These are phyloP conservation scores for Chondrosia reniformis DNA, from an alignment of 37 sponge, comb jelly and placozoan genomes.

Conservation along the genomic window DNA sequence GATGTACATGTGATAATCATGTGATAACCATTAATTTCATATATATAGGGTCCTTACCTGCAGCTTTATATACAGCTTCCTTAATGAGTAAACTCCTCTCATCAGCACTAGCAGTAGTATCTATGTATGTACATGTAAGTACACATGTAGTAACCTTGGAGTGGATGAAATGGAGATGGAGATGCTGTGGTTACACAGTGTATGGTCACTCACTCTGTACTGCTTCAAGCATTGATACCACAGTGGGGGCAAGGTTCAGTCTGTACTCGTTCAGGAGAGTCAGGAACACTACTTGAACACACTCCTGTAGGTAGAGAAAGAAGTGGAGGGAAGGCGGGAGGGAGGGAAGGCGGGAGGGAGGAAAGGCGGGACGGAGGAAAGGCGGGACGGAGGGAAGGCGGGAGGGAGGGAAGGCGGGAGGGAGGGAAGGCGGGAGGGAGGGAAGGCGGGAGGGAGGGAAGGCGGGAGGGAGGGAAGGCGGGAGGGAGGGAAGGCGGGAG, in stretches of 20 bases:
- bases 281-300: constrained; percentile 63
- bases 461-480: no score
- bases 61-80: neutral
- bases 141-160: neutral
- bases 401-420: no score
- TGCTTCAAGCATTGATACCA: constrained; percentile 44
- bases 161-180: neutral
- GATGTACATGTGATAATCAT: no score
- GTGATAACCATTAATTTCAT: no score
- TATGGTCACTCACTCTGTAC: constrained; percentile 47
- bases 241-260: constrained; percentile 33
- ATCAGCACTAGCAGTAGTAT: constrained; percentile 58
- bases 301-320: constrained; percentile 3
- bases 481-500: no score
- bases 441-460: no score
- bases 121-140: constrained; percentile 60
- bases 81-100: constrained; percentile 10
- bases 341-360: no score
- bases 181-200: neutral
- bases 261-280: constrained; percentile 54
- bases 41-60: no score
- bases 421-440: no score
- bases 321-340: neutral
- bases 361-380: neutral
- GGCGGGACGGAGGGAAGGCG: neutral